Conservation (phyloP, 2,113 vertebrate species). For the Saimiri boliviensis region DNA sequence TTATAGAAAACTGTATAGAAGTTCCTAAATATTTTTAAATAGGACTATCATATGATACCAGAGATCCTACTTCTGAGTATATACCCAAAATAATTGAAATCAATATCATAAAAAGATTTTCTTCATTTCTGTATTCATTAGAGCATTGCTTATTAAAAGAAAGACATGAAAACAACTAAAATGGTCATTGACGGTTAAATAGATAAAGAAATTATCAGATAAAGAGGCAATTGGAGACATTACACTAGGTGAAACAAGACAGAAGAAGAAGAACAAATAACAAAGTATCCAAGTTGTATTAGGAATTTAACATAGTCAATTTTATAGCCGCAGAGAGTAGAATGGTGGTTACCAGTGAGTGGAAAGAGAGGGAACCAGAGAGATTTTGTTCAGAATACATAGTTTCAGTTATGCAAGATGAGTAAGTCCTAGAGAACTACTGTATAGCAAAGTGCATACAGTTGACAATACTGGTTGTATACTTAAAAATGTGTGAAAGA, state of each 20-base stretch:
- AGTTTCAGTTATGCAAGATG: neutral
- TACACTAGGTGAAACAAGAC: neutral
- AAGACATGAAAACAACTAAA: neutral
- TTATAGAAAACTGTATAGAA: too few species aligned
- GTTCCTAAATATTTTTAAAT: neutral
- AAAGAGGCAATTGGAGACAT: neutral
- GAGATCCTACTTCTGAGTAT: neutral
- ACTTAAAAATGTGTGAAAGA: neutral
- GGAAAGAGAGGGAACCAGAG: neutral
- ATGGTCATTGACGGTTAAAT: neutral
- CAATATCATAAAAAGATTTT: neutral
- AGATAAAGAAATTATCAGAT: neutral
- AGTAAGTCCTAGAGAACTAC: neutral
- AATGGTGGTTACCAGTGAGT: neutral
- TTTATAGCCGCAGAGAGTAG: neutral
- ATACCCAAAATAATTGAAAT: neutral
- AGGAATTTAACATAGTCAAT: neutral
- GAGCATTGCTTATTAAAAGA: neutral
- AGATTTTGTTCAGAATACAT: neutral
- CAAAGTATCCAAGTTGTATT: neutral
- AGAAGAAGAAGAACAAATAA: neutral
- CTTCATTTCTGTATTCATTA: neutral
- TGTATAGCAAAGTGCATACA: neutral
- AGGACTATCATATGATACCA: neutral
- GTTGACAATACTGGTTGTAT: neutral